Conservation (phyloP, 2,113 vertebrate genomes). For the Pampusana beccarii region DNA sequence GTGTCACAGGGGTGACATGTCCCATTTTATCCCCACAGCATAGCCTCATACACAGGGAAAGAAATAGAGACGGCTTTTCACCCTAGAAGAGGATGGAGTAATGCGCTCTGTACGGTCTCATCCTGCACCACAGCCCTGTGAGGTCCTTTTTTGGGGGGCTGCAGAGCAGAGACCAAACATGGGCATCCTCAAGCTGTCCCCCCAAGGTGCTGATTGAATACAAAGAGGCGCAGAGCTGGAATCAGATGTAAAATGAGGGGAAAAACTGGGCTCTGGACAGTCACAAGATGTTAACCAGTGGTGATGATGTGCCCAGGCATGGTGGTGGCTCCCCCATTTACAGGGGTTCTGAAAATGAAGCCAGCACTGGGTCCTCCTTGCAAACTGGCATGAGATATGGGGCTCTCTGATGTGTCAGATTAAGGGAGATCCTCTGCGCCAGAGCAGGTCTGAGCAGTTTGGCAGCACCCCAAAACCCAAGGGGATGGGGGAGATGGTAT, state of each 20-base stretch:
- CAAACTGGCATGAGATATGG: accelerated
- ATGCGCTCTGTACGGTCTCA: accelerated
- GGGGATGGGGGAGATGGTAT: neutral
- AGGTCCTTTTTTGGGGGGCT: neutral
- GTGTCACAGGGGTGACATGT: neutral
- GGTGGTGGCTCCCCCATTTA: neutral
- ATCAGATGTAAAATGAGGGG: neutral
- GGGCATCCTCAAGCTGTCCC: neutral
- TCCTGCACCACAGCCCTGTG: neutral
- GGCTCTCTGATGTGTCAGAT: neutral
- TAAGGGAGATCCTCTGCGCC: neutral
- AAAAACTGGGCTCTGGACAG: neutral
- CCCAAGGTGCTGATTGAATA: neutral
- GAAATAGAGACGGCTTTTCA: neutral
- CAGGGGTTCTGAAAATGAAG: neutral
- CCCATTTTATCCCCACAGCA: neutral
- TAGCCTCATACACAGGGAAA: neutral
- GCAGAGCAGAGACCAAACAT: neutral
- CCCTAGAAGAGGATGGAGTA: neutral
- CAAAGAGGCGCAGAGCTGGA: neutral
- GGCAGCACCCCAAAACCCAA: neutral
- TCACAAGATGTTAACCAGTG: neutral
- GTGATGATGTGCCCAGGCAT: accelerated
- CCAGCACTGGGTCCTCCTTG: neutral
- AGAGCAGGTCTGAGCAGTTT: neutral